These are phyloP conservation scores for Limnothrissa miodon DNA, from an alignment of 2,113 vertebrate genomes.

Conservation along the genomic window DNA sequence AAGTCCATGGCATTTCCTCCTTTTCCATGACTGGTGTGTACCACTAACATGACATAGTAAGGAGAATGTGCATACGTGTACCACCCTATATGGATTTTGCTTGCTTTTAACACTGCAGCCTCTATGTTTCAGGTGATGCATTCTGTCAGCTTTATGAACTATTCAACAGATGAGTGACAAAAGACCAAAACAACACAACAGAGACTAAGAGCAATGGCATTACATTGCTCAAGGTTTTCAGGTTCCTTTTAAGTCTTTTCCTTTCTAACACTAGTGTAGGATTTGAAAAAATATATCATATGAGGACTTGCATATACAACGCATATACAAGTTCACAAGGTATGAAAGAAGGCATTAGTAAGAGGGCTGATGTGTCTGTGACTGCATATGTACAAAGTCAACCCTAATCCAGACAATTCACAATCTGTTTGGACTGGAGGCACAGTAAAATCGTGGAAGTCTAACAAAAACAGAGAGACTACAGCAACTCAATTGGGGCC, in stretches of 20 bases:
- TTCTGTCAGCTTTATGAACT: neutral
- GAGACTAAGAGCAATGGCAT: neutral
- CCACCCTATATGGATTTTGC: neutral
- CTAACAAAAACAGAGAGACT: neutral
- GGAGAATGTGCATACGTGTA: neutral
- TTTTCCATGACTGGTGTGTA: too few species aligned
- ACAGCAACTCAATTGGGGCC: slow-evolving; percentile 7
- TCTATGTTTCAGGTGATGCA: neutral
- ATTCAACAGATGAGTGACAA: too few species aligned
- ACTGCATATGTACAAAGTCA: neutral
- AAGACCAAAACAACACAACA: too few species aligned
- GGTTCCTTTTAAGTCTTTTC: neutral
- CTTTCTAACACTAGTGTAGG: too few species aligned
- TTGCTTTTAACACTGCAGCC: neutral
- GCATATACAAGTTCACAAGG: neutral
- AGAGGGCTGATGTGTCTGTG: neutral
- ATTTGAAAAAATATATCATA: too few species aligned
- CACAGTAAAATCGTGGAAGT: neutral
- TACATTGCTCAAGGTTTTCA: neutral
- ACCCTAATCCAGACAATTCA: neutral
- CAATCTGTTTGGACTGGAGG: neutral
- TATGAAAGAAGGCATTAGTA: neutral
- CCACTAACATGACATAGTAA: neutral
- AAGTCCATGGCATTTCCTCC: too few species aligned
- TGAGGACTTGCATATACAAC: too few species aligned